phyloP scores from a whole-genome alignment of 1,140 invertebrate genomes.

The Mamestra configurata region DNA sequence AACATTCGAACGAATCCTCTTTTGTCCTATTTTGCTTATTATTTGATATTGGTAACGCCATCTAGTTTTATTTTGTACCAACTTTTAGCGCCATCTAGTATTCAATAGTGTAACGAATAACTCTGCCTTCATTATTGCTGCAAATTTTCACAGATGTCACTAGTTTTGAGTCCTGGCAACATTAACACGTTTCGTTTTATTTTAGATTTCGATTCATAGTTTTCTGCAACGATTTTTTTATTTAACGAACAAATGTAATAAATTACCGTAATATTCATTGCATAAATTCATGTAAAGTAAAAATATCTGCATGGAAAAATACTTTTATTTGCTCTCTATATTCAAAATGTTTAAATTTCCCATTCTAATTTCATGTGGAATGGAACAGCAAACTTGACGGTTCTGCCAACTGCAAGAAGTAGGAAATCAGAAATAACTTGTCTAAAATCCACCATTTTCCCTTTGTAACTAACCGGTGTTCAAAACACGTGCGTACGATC shows the following conservation, averaged over 20 bases:
- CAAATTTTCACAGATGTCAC: neutral
- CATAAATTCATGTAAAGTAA: neutral
- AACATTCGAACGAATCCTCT: too few species aligned
- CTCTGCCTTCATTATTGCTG: neutral
- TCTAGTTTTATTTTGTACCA: neutral
- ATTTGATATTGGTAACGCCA: neutral
- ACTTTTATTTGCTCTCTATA: neutral
- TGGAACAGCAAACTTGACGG: slow-evolving; percentile 61
- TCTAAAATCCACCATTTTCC: slow-evolving; percentile 87
- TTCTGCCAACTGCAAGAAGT: slow-evolving; percentile 72
- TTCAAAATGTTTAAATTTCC: neutral
- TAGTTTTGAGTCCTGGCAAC: neutral
- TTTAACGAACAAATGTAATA: neutral
- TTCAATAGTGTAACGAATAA: neutral
- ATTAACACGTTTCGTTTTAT: neutral
- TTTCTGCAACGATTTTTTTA: too few species aligned
- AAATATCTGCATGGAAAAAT: neutral
- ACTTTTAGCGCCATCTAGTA: neutral
- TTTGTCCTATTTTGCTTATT: neutral
- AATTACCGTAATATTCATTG: neutral
- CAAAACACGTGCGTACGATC: slow-evolving; percentile 87
- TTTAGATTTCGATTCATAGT: too few species aligned
- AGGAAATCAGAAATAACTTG: slow-evolving; percentile 83
- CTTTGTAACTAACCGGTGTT: slow-evolving; percentile 87
- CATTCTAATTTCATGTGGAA: neutral